Percentiles rank a stretch among this genome's conserved stretches.
These are phyloP conservation scores for Arctocebus calabarensis DNA, from an alignment of 2,797 vertebrate species.

Conservation along the genomic window DNA sequence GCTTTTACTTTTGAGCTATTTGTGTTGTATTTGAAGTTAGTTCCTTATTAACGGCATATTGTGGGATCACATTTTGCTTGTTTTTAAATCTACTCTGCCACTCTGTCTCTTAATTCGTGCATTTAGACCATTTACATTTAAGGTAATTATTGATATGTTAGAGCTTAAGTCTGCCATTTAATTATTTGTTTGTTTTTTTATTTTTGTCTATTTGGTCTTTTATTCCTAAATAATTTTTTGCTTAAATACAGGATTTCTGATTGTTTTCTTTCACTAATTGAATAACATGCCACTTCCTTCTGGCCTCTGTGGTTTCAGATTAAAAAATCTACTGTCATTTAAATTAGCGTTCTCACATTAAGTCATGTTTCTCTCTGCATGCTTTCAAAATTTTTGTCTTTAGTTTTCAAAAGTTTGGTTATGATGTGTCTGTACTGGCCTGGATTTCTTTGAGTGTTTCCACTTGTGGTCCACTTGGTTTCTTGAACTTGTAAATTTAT, in stretches of 20 bases:
- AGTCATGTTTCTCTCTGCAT: neutral
- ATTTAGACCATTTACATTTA: neutral
- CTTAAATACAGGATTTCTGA: neutral
- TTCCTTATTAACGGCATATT: neutral
- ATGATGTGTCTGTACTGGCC: neutral
- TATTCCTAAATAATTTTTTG: neutral
- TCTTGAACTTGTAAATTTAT: neutral
- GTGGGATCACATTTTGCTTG: neutral
- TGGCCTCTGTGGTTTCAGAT: neutral
- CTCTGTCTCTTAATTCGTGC: neutral
- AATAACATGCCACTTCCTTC: neutral
- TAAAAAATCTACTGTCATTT: neutral
- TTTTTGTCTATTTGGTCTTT: neutral
- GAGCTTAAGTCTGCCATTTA: neutral
- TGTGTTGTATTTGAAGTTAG: neutral
- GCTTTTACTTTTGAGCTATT: neutral
- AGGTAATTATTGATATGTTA: neutral
- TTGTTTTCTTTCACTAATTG: neutral
- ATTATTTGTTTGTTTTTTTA: neutral
- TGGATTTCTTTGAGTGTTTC: neutral
- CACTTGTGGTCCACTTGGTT: neutral
- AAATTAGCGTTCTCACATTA: neutral
- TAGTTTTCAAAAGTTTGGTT: neutral
- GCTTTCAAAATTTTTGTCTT: neutral
- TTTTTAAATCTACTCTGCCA: neutral